phyloP scores from a whole-genome alignment of 2,113 vertebrate genomes.

The Dromas ardeola region DNA sequence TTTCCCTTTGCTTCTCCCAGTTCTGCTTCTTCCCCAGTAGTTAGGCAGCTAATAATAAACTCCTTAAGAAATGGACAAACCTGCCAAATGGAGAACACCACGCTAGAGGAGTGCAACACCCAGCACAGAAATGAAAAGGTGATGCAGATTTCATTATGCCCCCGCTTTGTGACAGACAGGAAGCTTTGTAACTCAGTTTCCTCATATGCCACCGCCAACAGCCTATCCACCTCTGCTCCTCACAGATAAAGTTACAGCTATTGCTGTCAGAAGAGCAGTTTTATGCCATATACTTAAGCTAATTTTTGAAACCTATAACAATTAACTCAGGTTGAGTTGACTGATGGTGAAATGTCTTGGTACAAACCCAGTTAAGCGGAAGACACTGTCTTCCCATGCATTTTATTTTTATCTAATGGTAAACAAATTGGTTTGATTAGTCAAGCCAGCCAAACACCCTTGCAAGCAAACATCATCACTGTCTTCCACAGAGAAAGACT shows the following conservation, averaged over 20 bases:
- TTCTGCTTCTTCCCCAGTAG: not conserved
- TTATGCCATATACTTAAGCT: not conserved
- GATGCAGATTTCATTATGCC: not conserved
- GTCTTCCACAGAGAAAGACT: not conserved
- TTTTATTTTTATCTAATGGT: constrained; percentile 10
- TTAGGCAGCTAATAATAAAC: not conserved
- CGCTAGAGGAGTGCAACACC: accelerated
- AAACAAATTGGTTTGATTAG: not conserved
- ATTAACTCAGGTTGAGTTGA: constrained; percentile 1
- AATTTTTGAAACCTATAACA: constrained; percentile 34
- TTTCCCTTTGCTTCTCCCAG: not conserved
- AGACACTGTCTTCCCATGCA: not conserved
- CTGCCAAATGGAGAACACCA: not conserved
- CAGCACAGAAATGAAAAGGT: not conserved
- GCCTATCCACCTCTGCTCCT: not conserved
- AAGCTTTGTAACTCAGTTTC: not conserved
- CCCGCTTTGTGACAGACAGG: not conserved
- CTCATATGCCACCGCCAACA: not conserved
- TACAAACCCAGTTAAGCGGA: constrained; percentile 1
- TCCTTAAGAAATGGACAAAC: not conserved
- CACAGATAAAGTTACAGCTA: not conserved
- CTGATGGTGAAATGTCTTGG: not conserved
- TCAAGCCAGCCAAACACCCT: not conserved
- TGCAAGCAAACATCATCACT: not conserved
- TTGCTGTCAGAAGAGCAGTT: not conserved